Base-by-base conservation (phyloP, 2,888 invertebrate genomes). In the Eupithecia abbreviata region DNA sequence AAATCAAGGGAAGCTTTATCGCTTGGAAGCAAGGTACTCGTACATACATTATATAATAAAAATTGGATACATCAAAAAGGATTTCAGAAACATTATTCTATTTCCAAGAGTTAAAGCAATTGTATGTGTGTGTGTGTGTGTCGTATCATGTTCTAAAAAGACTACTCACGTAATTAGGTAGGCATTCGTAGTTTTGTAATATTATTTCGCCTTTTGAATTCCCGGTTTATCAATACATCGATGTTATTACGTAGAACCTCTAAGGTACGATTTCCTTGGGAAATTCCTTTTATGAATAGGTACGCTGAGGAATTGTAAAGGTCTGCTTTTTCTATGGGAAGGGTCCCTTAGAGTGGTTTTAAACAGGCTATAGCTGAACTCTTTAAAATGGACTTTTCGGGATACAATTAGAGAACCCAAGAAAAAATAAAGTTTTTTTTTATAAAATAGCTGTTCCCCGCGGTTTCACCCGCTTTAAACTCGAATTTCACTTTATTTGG, bases 221-320 rank as follows among this genome's bases (percentile, higher is more conserved):
- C 47, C 49, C 7, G n/a, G 65, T 74, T 55, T 45, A 73, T 18
- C 41, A 51, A 58, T 67, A 73, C 55, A 77, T 76, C 55, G 73
- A 73, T 76, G 65, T 42, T 76, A 45, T 69, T 55, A 58, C 45
- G 71, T 47, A 12, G 71, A 42, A 65, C 67, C 18, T 71, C 58
- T 67, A 55, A 67, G 65, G 77, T 78, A 74, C 67, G 75, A 78
- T 76, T 80, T 76, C 72, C 71, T 58, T 41, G 71, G 77, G 77
- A 83, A 80, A 82, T 83, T 80, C 80, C 81, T 80, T 83, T 82
- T 79, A 80, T 82, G 79, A 82, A 82, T 82, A n/a, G n/a, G n/a
- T n/a, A 80, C 80, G 81, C 74, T 62, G 73, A 77, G 76, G 78
- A 78, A 79, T 80, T 81, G 79, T 80, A 79, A 80, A 77, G 75